Conservation (phyloP, 2,888 invertebrate genomes). For the Eupithecia subfuscata region DNA sequence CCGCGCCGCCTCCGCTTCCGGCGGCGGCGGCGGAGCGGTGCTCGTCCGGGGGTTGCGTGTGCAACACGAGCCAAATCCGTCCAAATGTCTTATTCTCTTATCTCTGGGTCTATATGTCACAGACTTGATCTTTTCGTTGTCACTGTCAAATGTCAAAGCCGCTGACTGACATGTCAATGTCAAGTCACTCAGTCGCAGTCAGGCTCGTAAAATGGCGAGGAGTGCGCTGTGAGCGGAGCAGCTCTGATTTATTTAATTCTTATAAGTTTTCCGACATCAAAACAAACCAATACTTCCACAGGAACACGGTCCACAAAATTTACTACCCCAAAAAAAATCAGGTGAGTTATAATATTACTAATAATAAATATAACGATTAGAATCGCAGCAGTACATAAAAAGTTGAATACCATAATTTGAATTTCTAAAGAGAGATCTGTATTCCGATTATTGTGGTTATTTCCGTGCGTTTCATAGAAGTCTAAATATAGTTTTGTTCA, state of each 20-base stretch:
- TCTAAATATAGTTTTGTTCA: conserved; percentile 46
- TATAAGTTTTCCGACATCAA: conserved; percentile 19
- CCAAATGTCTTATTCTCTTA: too few species aligned
- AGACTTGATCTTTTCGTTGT: background rate
- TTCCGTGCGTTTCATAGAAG: conserved; percentile 41
- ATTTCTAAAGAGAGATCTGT: conserved; percentile 57
- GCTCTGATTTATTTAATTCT: conserved; percentile 46
- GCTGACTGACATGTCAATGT: background rate
- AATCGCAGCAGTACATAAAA: conserved; percentile 35
- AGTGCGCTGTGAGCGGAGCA: conserved; percentile 58
- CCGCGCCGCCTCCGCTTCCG: too few species aligned
- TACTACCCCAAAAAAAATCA: conserved; percentile 22
- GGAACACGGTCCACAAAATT: conserved; percentile 17
- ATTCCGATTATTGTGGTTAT: conserved; percentile 48
- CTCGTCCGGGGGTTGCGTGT: too few species aligned
- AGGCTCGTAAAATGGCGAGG: conserved; percentile 65
- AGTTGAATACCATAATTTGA: conserved; percentile 53
- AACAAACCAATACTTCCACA: conserved; percentile 11
- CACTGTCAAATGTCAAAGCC: background rate
- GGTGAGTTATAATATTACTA: conserved; percentile 33
- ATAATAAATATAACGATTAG: conserved; percentile 31
- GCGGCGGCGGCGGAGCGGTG: too few species aligned
- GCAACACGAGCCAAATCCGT: too few species aligned
- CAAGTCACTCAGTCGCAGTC: conserved; percentile 1
- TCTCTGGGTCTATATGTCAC: background rate